Evolutionary conservation across 2,797 vertebrate species (phyloP), one percentile per base, ranked within the genome.

Genomic region (Synaphobranchus kaupii): DNA sequence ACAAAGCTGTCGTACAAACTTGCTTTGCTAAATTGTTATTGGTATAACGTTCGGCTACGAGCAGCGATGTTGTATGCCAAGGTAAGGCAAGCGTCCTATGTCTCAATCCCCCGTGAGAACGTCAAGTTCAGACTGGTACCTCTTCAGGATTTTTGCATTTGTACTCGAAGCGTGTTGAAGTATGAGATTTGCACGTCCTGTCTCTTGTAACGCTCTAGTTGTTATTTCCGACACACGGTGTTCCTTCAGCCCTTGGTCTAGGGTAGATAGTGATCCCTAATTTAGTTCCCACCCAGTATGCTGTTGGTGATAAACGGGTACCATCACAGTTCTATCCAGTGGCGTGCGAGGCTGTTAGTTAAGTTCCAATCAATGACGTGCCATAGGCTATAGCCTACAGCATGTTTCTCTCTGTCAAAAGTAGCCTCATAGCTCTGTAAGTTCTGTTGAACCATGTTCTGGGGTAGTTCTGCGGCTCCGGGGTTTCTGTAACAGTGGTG

Each of bases 71-170:
- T n/a, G 31, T 73, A 3, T 73, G 71, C 28, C 28, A 15, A 31
- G 28, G 71, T 73, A 60, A 25, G n/a, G 63, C 63, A 9, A 7
- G 34, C 17, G 8, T 34, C 47, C 47, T 81, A 3, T 48, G 78
- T 48, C 78, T 8, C 44, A 22, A 81, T n/a, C 78, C 39, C 20
- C 44, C n/a, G 34, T 3, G 76, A 73, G 22, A 48, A 12, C 5
- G 44, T 80, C 44, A 80, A 80, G 44, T 80, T 80, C 76, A 80
- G 76, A 47, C 44, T 25, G 44, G 22, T 80, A 48, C 39, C 76
- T 80, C 20, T 20, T n/a, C 20, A 47, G 44, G 76, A 48, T 80
- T 80, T 20, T 48, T 48, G 4, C 12, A 80, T 47, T 80, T 80
- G 20, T 44, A 10, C 44, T 80, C 44, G 44, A 48, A 80, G 39